Evolutionary conservation across 2,797 vertebrate genomes (phyloP), one percentile per base, ranked within the genome.

Genomic region (Crocodylus rhombifer): DNA sequence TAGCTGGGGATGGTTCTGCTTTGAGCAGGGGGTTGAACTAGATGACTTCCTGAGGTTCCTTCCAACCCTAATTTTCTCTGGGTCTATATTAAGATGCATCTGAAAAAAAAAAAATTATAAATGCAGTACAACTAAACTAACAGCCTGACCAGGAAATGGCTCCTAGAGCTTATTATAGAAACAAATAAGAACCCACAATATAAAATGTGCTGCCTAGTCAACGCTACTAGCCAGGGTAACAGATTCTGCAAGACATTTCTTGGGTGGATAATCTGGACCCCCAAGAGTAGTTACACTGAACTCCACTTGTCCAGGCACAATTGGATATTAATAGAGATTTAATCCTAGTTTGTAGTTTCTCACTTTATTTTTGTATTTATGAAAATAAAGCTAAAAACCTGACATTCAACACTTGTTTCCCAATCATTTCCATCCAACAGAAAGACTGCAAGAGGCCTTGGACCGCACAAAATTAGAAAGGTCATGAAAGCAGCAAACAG

Each of bases 141-240:
- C 0, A 3, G 42, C 2, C 56, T 13, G 10, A 2, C 2, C 74
- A 51, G n/a, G 9, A 69, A 28, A 56, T 0, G 6, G 13, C 26
- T 21, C 65, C 51, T 56, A 42, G 21, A 73, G 14, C 11, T 73
- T 28, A 36, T 6, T 0, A 1, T 30, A 3, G 6, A 25, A 5
- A 2, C 12, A 28, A 14, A 2, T 5, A 80, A 75, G 21, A 69
- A 21, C 25, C 5, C 3, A 2, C 0, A 0, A 23, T 20, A 7
- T 3, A 18, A 57, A 8, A 36, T 0, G 0, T 64, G 9, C 13
- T 4, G 7, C 15, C 73, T 33, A 16, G 23, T 30, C 57, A 56
- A 11, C 26, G 57, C 14, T 7, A 55, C 33, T 42, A 36, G 20
- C 1, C 26, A 6, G 18, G 30, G 65, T 28, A 28, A 20, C 6